A percentile compares a stretch with the other conserved stretches of the same genome.
Conservation (phyloP, 2,888 invertebrate species). For the Pseudanteris insignis region DNA sequence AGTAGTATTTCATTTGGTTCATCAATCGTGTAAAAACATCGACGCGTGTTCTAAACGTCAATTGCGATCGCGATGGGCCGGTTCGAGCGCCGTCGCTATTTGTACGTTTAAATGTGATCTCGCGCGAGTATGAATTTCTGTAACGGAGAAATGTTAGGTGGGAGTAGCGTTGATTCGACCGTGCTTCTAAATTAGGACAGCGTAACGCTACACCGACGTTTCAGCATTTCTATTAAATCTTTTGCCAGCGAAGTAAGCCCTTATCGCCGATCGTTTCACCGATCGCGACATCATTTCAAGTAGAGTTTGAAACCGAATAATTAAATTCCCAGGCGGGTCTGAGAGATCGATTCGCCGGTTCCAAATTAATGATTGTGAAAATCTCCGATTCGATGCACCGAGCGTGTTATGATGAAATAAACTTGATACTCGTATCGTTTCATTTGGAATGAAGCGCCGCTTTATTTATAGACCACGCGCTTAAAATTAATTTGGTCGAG, state of each 20-base stretch:
- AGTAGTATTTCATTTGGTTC: too few species aligned
- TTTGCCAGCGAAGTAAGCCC: slow-evolving; percentile 13
- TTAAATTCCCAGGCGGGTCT: too few species aligned
- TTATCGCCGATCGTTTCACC: slow-evolving; percentile 9
- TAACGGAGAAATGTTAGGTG: slow-evolving; percentile 50
- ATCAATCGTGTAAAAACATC: too few species aligned
- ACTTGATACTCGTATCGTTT: too few species aligned
- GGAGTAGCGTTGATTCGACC: slow-evolving; percentile 53
- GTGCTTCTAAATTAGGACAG: slow-evolving; percentile 66
- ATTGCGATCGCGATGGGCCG: slow-evolving; percentile 20
- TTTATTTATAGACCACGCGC: too few species aligned
- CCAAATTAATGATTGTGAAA: too few species aligned
- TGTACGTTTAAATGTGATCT: slow-evolving; percentile 32
- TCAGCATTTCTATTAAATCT: slow-evolving; percentile 36
- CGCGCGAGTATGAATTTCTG: slow-evolving; percentile 44
- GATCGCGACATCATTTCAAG: slow-evolving; percentile 23
- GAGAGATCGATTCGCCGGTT: too few species aligned
- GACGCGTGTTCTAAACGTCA: slow-evolving; percentile 18
- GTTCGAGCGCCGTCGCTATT: slow-evolving; percentile 20
- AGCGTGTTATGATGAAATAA: too few species aligned
- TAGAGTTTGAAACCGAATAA: too few species aligned
- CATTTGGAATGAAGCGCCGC: too few species aligned
- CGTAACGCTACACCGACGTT: slow-evolving; percentile 66
- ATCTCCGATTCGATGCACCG: too few species aligned
- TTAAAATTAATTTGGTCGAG: too few species aligned